Evolutionary conservation across 1,140 invertebrate genomes (phyloP).

Genomic region (Drepana arcuata): DNA sequence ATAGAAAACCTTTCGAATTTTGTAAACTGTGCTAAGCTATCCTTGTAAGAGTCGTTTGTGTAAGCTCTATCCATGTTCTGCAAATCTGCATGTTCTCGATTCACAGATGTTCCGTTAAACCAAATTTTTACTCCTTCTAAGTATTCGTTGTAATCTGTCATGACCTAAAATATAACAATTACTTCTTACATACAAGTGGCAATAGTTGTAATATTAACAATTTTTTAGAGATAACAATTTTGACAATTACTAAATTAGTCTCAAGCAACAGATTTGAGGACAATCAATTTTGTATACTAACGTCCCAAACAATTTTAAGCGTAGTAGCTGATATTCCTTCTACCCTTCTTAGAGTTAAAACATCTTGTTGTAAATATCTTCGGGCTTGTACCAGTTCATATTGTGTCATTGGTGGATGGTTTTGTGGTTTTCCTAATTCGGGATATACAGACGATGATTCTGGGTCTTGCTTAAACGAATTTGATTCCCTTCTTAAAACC

Average conservation of each 20-base stretch:
- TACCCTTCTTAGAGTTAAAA: conserved; percentile 85
- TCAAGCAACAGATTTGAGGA: too few species aligned
- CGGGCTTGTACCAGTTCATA: conserved; percentile 86
- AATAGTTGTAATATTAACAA: too few species aligned
- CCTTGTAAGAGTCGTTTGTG: conserved; percentile 35
- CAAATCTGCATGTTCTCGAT: conserved; percentile 37
- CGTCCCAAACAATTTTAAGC: conserved; percentile 88
- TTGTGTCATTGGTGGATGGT: conserved; percentile 81
- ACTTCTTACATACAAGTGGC: too few species aligned
- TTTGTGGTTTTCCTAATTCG: conserved; percentile 62
- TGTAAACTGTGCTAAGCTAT: conserved; percentile 44
- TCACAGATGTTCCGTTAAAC: conserved; percentile 83
- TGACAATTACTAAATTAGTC: too few species aligned
- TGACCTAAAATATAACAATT: too few species aligned
- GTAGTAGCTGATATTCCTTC: conserved; percentile 86
- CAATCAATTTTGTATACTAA: conserved; percentile 69
- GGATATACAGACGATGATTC: conserved; percentile 52
- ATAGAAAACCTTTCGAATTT: conserved; percentile 72
- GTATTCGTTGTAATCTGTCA: conserved; percentile 71
- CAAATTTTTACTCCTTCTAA: conserved; percentile 94
- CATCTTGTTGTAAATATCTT: conserved; percentile 83
- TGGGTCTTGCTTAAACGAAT: conserved; percentile 50
- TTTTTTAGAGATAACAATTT: too few species aligned
- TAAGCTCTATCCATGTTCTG: conserved; percentile 30
- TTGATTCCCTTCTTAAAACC: conserved; percentile 61